phyloP scores from a whole-genome alignment of 1,140 invertebrate species.

The Penaeus indicus region DNA sequence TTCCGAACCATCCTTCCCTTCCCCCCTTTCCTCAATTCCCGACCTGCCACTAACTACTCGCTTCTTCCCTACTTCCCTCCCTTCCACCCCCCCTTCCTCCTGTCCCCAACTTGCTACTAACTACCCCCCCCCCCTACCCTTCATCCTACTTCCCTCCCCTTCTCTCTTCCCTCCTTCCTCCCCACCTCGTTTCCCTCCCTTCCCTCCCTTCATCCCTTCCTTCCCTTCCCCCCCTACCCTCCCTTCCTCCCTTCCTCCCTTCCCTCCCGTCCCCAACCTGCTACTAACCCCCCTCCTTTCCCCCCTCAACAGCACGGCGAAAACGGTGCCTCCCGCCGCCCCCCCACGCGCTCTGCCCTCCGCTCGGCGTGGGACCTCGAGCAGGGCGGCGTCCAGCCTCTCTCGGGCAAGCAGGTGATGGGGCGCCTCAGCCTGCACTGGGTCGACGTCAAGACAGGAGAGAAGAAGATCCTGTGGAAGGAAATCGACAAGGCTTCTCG shows the following conservation, averaged over 20 bases:
- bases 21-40: too few relatives aligned
- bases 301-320: not conserved
- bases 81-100: not conserved
- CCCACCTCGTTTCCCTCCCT: not conserved
- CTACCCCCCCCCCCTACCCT: too few relatives aligned
- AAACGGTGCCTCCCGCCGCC: not conserved
- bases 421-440: slow-evolving; percentile 43
- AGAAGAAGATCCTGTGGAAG: slow-evolving; percentile 56
- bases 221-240: too few relatives aligned
- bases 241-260: not conserved
- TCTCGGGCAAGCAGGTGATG: not conserved
- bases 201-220: not conserved
- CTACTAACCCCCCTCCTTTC: not conserved
- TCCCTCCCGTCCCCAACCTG: not conserved
- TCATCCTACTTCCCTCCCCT: too few relatives aligned
- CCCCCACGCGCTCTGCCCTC: not conserved
- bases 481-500: slow-evolving; percentile 50
- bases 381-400: not conserved
- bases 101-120: too few relatives aligned
- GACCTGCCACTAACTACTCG: too few relatives aligned
- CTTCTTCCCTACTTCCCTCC: too few relatives aligned
- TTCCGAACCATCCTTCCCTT: too few relatives aligned
- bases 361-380: slow-evolving; percentile 33
- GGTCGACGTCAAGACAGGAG: slow-evolving; percentile 44
- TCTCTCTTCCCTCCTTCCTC: not conserved